These are phyloP conservation scores for Drosophila nr. medialis DNA, from an alignment of 2,888 invertebrate species.

Conservation along the genomic window DNA sequence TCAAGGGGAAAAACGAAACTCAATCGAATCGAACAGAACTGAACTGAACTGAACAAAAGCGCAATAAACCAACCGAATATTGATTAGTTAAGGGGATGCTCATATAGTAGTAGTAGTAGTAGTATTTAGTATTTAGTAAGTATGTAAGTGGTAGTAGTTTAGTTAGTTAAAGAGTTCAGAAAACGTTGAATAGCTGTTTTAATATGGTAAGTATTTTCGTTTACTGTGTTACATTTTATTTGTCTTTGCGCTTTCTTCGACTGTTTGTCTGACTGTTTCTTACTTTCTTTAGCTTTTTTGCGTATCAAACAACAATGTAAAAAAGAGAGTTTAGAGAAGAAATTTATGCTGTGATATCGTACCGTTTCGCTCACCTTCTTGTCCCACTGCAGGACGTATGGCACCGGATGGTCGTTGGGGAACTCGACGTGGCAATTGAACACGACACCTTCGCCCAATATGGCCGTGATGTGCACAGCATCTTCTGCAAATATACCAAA, in stretches of 20 bases:
- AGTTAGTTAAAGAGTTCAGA: conserved; percentile 52
- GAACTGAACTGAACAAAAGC: conserved; percentile 20
- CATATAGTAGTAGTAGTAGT: conserved; percentile 36
- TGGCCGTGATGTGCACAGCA: conserved; percentile 98
- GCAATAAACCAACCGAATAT: conserved; percentile 31
- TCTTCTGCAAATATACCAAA: conserved; percentile 86
- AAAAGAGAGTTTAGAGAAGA: conserved; percentile 86
- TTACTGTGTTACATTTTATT: conserved; percentile 59
- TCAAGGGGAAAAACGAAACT: conserved; percentile 24
- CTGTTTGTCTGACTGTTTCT: conserved; percentile 66
- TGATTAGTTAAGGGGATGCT: conserved; percentile 56
- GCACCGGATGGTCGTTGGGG: conserved; percentile 97
- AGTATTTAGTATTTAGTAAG: conserved; percentile 18
- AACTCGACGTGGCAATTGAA: conserved; percentile 99
- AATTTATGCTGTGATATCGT: conserved; percentile 88
- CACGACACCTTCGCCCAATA: conserved; percentile 98
- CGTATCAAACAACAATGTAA: conserved; percentile 83
- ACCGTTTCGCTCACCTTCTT: conserved; percentile 99
- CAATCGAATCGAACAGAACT: conserved; percentile 28
- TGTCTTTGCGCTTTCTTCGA: conserved; percentile 55
- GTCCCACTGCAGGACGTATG: conserved; percentile 99
- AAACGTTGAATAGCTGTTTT: conserved; percentile 49
- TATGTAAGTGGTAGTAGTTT: conserved; percentile 48
- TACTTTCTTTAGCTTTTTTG: conserved; percentile 77
- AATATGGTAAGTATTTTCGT: conserved; percentile 46